A percentile compares a stretch with the other conserved stretches of the same genome.
phyloP scores from a whole-genome alignment of 2,888 invertebrate species.

The Dynastes hyllus region DNA sequence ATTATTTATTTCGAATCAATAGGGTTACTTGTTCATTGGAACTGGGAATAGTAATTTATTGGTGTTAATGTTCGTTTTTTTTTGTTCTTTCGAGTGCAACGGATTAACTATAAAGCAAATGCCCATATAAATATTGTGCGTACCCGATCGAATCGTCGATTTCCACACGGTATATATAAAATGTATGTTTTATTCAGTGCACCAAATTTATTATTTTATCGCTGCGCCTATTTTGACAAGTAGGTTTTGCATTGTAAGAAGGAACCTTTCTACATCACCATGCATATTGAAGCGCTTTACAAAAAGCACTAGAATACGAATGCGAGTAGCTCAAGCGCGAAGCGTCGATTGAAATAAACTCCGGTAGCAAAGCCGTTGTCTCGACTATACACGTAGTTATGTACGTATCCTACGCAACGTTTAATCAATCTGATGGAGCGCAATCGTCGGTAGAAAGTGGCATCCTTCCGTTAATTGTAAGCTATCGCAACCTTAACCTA shows the following conservation, averaged over 20 bases:
- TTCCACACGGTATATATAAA: too few species aligned
- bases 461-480: conserved; percentile 59
- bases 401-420: conserved; percentile 34
- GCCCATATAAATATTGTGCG: too few species aligned
- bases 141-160: too few species aligned
- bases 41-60: too few species aligned
- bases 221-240: neutral
- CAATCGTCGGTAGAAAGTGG: conserved; percentile 55
- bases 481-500: conserved; percentile 60
- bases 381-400: neutral
- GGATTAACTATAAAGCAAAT: too few species aligned
- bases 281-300: conserved; percentile 6
- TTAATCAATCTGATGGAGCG: conserved; percentile 53
- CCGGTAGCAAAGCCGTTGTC: conserved; percentile 24
- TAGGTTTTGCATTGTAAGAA: neutral
- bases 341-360: conserved; percentile 37
- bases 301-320: conserved; percentile 5
- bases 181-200: too few species aligned
- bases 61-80: too few species aligned
- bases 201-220: too few species aligned
- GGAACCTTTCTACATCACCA: neutral
- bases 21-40: too few species aligned
- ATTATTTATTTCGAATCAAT: too few species aligned
- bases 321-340: conserved; percentile 50
- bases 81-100: too few species aligned